These are phyloP conservation scores for Apodemia zela DNA, from an alignment of 2,888 invertebrate species.

Conservation along the genomic window DNA sequence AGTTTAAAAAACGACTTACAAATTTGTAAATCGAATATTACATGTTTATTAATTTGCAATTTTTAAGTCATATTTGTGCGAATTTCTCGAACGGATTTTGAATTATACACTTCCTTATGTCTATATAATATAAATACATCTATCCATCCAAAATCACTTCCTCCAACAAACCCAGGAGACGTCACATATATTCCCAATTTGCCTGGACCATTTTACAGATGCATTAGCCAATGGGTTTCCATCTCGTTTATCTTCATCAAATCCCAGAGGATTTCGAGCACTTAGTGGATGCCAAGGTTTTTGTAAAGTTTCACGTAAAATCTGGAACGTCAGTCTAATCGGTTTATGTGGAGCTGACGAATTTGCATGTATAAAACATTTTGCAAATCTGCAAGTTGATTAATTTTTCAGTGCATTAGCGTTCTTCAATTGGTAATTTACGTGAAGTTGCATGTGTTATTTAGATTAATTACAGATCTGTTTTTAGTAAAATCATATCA, in stretches of 20 bases:
- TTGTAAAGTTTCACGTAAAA: constrained; percentile 16
- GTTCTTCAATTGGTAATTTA: too few relatives aligned
- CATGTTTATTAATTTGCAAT: too few relatives aligned
- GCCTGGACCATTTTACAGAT: constrained; percentile 32
- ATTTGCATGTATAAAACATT: constrained; percentile 6
- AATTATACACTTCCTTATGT: too few relatives aligned
- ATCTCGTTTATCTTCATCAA: constrained; percentile 46
- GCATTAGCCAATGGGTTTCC: constrained; percentile 32
- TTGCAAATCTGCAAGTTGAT: neutral
- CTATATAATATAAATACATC: neutral
- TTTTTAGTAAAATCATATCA: too few relatives aligned
- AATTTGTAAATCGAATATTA: too few relatives aligned
- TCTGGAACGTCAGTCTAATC: constrained; percentile 10
- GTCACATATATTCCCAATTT: constrained; percentile 35
- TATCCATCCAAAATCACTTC: neutral
- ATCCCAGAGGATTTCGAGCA: constrained; percentile 33
- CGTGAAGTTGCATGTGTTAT: too few relatives aligned
- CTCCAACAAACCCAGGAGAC: neutral
- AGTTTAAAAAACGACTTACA: too few relatives aligned
- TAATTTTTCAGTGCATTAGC: too few relatives aligned
- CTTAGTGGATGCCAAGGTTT: constrained; percentile 12
- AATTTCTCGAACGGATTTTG: too few relatives aligned
- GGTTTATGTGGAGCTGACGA: constrained; percentile 11
- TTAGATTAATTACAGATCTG: too few relatives aligned
- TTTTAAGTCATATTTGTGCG: too few relatives aligned